A percentile compares a stretch with the other conserved stretches of the same genome.
Conservation (phyloP, 2,797 vertebrate genomes). For the Vireo griseus region DNA sequence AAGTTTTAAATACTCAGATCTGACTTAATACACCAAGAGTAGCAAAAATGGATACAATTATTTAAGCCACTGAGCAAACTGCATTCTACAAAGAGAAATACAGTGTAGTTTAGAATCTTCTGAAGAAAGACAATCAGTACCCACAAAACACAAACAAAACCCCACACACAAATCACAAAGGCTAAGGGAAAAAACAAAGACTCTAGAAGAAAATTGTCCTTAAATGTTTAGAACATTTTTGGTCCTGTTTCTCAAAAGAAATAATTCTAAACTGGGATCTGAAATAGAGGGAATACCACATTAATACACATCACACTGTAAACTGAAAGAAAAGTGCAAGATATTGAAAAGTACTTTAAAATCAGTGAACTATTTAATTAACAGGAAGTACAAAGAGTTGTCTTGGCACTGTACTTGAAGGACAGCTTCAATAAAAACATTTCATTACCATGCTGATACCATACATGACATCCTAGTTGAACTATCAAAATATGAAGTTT, state of each 20-base stretch:
- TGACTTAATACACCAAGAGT: neutral
- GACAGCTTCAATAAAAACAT: neutral
- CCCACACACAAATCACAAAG: neutral
- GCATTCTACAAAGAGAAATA: neutral
- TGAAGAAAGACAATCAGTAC: neutral
- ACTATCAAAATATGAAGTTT: neutral
- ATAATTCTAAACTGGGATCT: neutral
- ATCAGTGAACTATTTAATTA: neutral
- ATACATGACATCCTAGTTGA: neutral
- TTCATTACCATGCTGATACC: neutral
- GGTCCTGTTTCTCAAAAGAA: neutral
- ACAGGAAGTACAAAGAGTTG: neutral
- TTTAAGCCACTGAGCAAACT: neutral
- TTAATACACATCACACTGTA: neutral
- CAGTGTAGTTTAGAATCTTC: neutral
- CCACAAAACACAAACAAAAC: neutral
- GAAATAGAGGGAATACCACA: neutral
- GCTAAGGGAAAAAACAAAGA: neutral
- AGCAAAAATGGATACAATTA: neutral
- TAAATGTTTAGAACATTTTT: neutral
- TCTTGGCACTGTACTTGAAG: constrained; percentile 30
- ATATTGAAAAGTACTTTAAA: neutral
- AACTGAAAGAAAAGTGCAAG: neutral
- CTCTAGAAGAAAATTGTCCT: neutral
- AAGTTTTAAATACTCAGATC: neutral